Evolutionary conservation across 2,113 vertebrate genomes (phyloP).

Genomic region (Osmerus eperlanus): DNA sequence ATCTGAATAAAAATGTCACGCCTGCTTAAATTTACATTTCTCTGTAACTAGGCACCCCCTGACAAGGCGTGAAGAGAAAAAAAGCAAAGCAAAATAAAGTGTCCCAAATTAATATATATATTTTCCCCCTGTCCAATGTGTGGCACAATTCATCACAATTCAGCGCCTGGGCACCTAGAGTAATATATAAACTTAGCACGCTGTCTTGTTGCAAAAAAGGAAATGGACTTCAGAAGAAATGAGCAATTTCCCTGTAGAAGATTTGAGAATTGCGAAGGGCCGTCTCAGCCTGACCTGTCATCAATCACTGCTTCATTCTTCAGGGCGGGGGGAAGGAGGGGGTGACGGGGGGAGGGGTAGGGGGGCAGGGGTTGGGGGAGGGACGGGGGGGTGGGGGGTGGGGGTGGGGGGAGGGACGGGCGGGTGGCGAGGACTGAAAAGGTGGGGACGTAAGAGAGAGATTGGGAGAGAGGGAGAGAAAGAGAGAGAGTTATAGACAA

Average conservation of each 20-base stretch:
- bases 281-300: slow-evolving; percentile 70
- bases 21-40: slow-evolving; percentile 67
- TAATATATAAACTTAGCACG: slow-evolving; percentile 68
- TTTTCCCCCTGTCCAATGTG: slow-evolving; percentile 52
- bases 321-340: slow-evolving; percentile 42
- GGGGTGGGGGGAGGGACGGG: no score
- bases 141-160: slow-evolving; percentile 72
- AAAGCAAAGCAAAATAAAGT: slow-evolving; percentile 53
- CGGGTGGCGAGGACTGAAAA: neutral
- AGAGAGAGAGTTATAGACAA: neutral
- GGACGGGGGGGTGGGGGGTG: no score
- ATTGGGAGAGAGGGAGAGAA: slow-evolving; percentile 13
- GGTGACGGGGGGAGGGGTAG: neutral
- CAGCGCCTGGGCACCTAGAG: slow-evolving; percentile 43
- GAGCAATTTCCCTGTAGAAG: slow-evolving; percentile 76
- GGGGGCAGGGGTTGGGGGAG: no score
- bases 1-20: slow-evolving; percentile 67
- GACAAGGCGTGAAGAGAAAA: slow-evolving; percentile 38
- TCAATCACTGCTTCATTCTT: slow-evolving; percentile 70
- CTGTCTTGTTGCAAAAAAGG: slow-evolving; percentile 65
- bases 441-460: slow-evolving; percentile 9
- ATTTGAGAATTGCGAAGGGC: slow-evolving; percentile 70
- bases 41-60: slow-evolving; percentile 37
- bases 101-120: slow-evolving; percentile 55
- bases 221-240: slow-evolving; percentile 77